phyloP scores from a whole-genome alignment of 2,113 vertebrate species.

The Osmerus mordax region DNA sequence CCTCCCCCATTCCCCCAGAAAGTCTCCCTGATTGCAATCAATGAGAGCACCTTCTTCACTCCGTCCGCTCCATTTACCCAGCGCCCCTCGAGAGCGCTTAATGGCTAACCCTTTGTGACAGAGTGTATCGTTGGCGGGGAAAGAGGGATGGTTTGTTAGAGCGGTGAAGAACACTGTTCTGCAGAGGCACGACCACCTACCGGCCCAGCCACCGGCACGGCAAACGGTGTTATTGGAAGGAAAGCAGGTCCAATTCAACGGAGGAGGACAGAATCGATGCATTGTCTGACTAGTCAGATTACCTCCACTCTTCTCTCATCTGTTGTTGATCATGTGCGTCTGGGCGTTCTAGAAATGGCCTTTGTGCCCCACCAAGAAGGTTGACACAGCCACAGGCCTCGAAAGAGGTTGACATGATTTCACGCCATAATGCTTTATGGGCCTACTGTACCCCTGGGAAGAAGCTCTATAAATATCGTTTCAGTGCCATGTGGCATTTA shows the following conservation, averaged over 20 bases:
- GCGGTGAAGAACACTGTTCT: slow-evolving; percentile 19
- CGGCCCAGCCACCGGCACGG: background rate
- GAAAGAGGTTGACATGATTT: background rate
- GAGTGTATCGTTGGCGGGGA: slow-evolving; percentile 35
- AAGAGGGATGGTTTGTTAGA: slow-evolving; percentile 28
- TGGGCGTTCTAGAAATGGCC: background rate
- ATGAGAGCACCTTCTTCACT: slow-evolving; percentile 43
- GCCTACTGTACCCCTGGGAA: background rate
- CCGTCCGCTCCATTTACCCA: slow-evolving; percentile 35
- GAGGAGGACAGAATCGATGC: background rate
- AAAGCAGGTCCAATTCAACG: background rate
- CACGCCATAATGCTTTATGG: background rate
- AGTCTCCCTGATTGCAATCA: slow-evolving; percentile 59
- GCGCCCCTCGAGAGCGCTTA: slow-evolving; percentile 34
- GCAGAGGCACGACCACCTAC: slow-evolving; percentile 1
- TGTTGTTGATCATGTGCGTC: background rate
- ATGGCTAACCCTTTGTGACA: slow-evolving; percentile 43
- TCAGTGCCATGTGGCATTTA: background rate
- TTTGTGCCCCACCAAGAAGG: background rate
- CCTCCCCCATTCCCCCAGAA: background rate
- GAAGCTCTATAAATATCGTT: background rate
- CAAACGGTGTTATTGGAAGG: background rate
- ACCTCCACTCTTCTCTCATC: background rate
- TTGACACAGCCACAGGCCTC: background rate
- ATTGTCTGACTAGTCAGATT: background rate